Percentiles rank a stretch among this genome's conserved stretches.
Evolutionary conservation across 2,797 vertebrate genomes (phyloP).

Genomic region (Hypotaenidia philippensis): DNA sequence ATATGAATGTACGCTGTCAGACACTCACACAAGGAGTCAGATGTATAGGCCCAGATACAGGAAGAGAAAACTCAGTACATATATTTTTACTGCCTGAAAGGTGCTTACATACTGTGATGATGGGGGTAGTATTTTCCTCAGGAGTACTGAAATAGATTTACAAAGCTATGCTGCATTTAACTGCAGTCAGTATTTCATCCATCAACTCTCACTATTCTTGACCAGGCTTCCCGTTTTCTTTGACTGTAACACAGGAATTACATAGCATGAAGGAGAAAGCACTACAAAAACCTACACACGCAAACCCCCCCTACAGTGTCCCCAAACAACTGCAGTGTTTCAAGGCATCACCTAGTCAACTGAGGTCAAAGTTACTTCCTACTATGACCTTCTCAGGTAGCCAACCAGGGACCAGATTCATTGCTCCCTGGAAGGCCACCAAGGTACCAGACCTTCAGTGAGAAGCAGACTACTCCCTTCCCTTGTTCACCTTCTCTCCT

Average conservation of each 20-base stretch:
- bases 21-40: not conserved
- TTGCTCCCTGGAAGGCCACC: not conserved
- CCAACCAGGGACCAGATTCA: not conserved
- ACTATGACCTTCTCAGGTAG: not conserved
- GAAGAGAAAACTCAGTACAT: not conserved
- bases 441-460: not conserved
- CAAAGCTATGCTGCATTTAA: slow-evolving; percentile 25
- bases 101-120: not conserved
- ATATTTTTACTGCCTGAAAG: slow-evolving; percentile 32
- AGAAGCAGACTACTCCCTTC: not conserved
- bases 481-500: not conserved
- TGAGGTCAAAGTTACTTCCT: not conserved
- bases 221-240: not conserved
- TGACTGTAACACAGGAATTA: not conserved
- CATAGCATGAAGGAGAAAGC: not conserved
- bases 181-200: not conserved
- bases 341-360: not conserved
- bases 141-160: not conserved
- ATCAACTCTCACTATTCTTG: not conserved
- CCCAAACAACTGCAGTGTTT: not conserved
- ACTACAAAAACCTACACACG: not conserved
- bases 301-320: not conserved
- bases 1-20: not conserved
- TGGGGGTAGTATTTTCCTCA: not conserved
- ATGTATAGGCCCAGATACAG: not conserved